Base-by-base conservation (phyloP, 2,113 vertebrate species). In the Turnix velox region DNA sequence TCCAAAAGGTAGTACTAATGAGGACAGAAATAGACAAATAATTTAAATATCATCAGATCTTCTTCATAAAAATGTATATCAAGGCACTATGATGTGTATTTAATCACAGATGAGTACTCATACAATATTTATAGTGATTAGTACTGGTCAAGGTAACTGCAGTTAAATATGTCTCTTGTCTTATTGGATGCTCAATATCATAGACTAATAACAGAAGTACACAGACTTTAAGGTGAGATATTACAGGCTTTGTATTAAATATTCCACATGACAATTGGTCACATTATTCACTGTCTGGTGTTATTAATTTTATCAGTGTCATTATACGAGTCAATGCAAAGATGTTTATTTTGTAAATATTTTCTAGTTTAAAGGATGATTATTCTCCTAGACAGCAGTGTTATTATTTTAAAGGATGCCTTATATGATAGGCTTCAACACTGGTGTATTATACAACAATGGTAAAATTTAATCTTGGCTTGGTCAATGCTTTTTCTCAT, bases 1-100 rank as follows among this genome's bases (percentile, higher is more conserved):
- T 28, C 2, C 30, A 27, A 31, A 80, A 76, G 14, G 18, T 42
- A 30, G 45, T 31, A 37, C 4, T 68, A 62, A 75, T 51, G 2
- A 87, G 12, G 19, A 46, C 22, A 55, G 43, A 89, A 81, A 58
- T 4, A 74, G 14, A 31, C 19, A 49, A 57, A 65, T 61, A 1
- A 72, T 57, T 68, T 76, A 33, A 65, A 45, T 40, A 57, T 37
- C 13, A 73, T 17, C 18, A 63, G 37, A 51, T 25, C 51, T 57
- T 20, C 35, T 68, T 55, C 46, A 76, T 88, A 88, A 91, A 94
- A 94, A 80, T 8, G 10, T 15, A 45, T 87, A 59, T 73, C 52
- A 88, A 71, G 55, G 72, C 25, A 86, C 18, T 71, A 73, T 88
- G 57, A 87, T 86, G n/a, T 48, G 94, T 10, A 87, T 90, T 84